These are phyloP conservation scores for Numenius phaeopus DNA, from an alignment of 2,797 vertebrate species.

Conservation along the genomic window DNA sequence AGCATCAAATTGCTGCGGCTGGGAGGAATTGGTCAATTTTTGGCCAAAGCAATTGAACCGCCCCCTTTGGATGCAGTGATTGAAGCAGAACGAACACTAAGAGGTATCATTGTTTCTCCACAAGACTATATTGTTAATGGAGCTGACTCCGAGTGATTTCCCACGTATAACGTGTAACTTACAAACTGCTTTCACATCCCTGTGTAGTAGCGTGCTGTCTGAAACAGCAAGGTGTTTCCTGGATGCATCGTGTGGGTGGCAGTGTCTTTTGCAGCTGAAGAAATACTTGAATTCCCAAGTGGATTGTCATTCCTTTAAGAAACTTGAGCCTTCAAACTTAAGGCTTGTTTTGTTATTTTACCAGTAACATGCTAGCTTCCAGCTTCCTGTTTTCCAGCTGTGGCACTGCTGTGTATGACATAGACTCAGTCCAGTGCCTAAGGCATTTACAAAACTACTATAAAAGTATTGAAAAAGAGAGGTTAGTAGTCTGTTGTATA, in stretches of 20 bases:
- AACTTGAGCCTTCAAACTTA: slow-evolving; percentile 22
- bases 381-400: slow-evolving; percentile 61
- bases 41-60: slow-evolving; percentile 95
- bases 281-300: slow-evolving; percentile 45
- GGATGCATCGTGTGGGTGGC: not conserved
- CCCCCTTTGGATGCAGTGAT: slow-evolving; percentile 95
- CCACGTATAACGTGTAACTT: fast-evolving
- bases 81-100: slow-evolving; percentile 93
- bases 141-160: not conserved
- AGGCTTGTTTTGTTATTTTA: slow-evolving; percentile 44
- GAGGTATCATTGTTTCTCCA: slow-evolving; percentile 79
- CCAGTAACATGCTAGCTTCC: not conserved
- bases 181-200: not conserved
- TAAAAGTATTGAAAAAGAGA: not conserved
- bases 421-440: not conserved
- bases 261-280: slow-evolving; percentile 47
- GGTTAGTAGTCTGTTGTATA: not conserved
- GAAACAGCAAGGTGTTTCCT: not conserved
- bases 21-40: slow-evolving; percentile 92
- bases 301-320: not conserved
- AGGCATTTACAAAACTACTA: not conserved
- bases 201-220: not conserved
- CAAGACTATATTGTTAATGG: not conserved
- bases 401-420: slow-evolving; percentile 4
- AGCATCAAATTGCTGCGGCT: slow-evolving; percentile 94